A percentile compares a stretch with the other conserved stretches of the same genome.
Evolutionary conservation across 1,140 invertebrate species (phyloP).

Genomic region (Drosophila guanche): DNA sequence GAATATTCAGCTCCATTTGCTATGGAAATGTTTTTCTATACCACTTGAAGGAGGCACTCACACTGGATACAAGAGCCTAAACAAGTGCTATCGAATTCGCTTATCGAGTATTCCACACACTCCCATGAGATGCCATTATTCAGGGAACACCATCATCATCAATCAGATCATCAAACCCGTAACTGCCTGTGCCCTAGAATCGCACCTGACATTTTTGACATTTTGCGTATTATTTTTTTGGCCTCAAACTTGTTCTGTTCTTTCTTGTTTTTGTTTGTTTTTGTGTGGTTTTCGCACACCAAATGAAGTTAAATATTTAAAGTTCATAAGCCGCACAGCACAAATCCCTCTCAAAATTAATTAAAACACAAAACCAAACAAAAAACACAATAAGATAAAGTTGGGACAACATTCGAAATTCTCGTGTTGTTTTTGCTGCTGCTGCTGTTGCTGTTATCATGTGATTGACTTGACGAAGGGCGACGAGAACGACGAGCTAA

Average conservation of each 20-base stretch:
- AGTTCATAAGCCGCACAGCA: constrained; percentile 68
- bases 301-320: constrained; percentile 65
- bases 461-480: constrained; percentile 77
- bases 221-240: too few species aligned
- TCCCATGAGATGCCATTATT: too few species aligned
- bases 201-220: too few species aligned
- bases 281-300: constrained; percentile 2
- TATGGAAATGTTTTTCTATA: not conserved
- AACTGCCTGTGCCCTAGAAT: too few species aligned
- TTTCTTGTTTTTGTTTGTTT: constrained; percentile 45
- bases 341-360: constrained; percentile 69
- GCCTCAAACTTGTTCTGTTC: not conserved
- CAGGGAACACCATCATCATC: too few species aligned
- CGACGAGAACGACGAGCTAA: constrained; percentile 61
- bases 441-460: constrained; percentile 29
- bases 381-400: constrained; percentile 36
- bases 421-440: constrained; percentile 4
- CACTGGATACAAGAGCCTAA: too few species aligned
- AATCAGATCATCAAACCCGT: too few species aligned
- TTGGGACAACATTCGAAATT: constrained; percentile 39
- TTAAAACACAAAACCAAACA: constrained; percentile 62
- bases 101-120: too few species aligned
- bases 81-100: too few species aligned
- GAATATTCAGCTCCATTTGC: constrained; percentile 14
- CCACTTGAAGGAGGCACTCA: not conserved